phyloP scores from a whole-genome alignment of 2,888 invertebrate genomes.

The Napeogenes sylphis region DNA sequence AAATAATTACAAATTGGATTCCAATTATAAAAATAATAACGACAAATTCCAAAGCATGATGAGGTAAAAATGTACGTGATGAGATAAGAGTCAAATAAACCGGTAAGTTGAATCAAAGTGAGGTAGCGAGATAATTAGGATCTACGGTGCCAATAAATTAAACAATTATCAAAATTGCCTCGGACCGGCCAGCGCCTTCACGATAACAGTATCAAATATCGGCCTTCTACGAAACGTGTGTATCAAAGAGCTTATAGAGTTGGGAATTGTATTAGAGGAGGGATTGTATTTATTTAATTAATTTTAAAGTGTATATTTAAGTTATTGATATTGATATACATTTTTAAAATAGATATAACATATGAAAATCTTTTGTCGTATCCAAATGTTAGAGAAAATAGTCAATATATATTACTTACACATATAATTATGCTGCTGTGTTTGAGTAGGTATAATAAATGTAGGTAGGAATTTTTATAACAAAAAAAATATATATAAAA shows the following conservation, averaged over 20 bases:
- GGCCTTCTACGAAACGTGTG: constrained; percentile 50
- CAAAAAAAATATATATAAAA: no score
- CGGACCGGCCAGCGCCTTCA: constrained; percentile 25
- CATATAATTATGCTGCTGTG: no score
- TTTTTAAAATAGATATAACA: no score
- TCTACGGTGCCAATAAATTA: constrained; percentile 34
- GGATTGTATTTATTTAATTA: constrained; percentile 10
- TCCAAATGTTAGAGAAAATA: no score
- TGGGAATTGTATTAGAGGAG: constrained; percentile 10
- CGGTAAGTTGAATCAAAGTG: constrained; percentile 18
- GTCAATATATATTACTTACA: no score
- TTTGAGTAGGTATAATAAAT: no score
- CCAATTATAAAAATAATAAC: constrained; percentile 5
- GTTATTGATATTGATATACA: no score
- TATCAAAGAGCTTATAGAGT: constrained; percentile 11
- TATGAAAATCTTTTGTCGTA: no score
- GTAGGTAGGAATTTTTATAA: no score
- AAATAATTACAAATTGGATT: neutral
- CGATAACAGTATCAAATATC: constrained; percentile 42
- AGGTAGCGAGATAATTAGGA: constrained; percentile 35
- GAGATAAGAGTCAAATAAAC: neutral
- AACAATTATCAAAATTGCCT: constrained; percentile 39
- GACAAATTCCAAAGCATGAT: neutral
- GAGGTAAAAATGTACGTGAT: constrained; percentile 5
- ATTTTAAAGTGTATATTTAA: no score